A percentile compares a stretch with the other conserved stretches of the same genome.
These are phyloP conservation scores for Monodelphis domestica DNA, from an alignment of 2,797 vertebrate species.

Conservation along the genomic window DNA sequence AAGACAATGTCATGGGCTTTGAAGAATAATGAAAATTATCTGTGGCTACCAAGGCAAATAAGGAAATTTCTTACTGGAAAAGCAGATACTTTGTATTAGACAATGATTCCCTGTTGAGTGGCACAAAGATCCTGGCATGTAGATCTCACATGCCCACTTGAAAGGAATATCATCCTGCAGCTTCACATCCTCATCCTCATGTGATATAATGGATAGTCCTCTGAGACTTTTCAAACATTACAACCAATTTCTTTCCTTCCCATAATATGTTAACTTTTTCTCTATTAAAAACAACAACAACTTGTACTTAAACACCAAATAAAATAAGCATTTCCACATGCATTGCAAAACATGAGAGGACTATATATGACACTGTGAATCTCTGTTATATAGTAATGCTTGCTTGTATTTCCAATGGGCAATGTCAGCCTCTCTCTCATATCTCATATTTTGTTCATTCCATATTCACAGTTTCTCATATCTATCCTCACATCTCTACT, in stretches of 20 bases:
- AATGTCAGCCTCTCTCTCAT: neutral
- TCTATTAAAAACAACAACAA: neutral
- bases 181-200: too few relatives aligned
- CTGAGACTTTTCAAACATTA: neutral
- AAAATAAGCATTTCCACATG: neutral
- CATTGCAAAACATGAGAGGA: neutral
- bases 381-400: neutral
- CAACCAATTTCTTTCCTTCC: neutral
- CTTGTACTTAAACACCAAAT: neutral
- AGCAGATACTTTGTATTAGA: neutral
- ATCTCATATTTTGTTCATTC: neutral
- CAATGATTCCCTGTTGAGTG: neutral
- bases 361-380: neutral
- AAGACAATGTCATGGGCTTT: neutral
- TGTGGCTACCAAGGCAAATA: neutral
- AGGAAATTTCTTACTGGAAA: neutral
- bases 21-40: neutral
- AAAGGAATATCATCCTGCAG: neutral
- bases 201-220: neutral
- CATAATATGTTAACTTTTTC: neutral
- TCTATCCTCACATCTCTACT: neutral
- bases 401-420: neutral
- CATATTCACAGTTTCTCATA: neutral
- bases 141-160: neutral
- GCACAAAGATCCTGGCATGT: neutral